A percentile compares a stretch with the other conserved stretches of the same genome.
These are phyloP conservation scores for Mobula hypostoma DNA, from an alignment of 2,113 vertebrate species.

Conservation along the genomic window DNA sequence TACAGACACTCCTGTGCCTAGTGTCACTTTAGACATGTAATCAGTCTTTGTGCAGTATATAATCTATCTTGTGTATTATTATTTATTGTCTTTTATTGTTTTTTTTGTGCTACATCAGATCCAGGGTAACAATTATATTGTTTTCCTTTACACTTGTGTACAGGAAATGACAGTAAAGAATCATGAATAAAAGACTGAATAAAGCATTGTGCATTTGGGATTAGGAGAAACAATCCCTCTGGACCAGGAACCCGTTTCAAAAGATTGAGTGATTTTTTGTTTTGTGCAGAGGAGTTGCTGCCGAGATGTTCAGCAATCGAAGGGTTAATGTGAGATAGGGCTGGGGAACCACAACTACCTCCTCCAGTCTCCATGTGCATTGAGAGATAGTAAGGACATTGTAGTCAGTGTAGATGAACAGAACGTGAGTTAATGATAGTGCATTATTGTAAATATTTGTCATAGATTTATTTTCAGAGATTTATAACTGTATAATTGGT, in stretches of 20 bases:
- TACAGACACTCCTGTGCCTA: too few relatives aligned
- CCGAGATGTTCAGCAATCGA: background rate
- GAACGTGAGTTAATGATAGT: conserved; percentile 23
- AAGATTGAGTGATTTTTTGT: background rate
- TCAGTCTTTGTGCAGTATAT: too few relatives aligned
- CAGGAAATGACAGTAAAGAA: too few relatives aligned
- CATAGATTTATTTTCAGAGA: conserved; percentile 36
- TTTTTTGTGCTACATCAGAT: too few relatives aligned
- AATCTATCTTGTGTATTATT: too few relatives aligned
- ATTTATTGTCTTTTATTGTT: too few relatives aligned
- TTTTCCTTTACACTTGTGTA: too few relatives aligned
- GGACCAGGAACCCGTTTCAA: too few relatives aligned
- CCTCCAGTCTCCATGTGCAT: background rate
- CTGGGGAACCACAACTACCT: background rate
- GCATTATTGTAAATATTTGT: conserved; percentile 34
- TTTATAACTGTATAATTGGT: conserved; percentile 33
- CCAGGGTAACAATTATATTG: too few relatives aligned
- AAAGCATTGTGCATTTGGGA: background rate
- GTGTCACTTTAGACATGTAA: too few relatives aligned
- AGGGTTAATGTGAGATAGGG: conserved; percentile 12
- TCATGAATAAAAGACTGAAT: background rate
- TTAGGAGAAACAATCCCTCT: background rate
- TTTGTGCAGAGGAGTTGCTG: background rate
- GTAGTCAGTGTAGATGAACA: background rate
- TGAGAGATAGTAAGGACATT: conserved; percentile 29